Evolutionary conservation across 2,888 invertebrate species (phyloP), one percentile per base, ranked within the genome.

Genomic region (Julus scandinavius): DNA sequence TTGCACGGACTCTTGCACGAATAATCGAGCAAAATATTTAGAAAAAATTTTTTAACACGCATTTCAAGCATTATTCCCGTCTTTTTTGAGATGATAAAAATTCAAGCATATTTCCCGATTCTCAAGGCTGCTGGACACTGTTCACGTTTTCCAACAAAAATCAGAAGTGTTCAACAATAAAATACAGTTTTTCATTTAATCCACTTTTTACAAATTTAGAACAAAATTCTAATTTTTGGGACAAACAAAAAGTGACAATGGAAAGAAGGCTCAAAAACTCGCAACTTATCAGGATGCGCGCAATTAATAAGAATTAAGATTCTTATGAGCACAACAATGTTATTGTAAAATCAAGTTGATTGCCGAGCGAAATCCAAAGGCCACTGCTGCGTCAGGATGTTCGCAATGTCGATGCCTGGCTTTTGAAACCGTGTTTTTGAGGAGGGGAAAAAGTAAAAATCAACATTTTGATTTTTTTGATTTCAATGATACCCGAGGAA

Each of bases 131-230:
- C 29, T 29, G 29, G 29, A 29, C 29, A 29, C 0, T 29, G 29
- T 29, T 29, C 0, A 17, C 58, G 17, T 58, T 13, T 5, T 58
- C 58, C 58, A 29, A 7, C 7, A 29, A 9, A 72, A 72, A 29
- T 29, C 20, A 9, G 29, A 72, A 72, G 29, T n/a, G 29, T 29
- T 29, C 13, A 11, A 72, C 72, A 29, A 72, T 72, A 72, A 72
- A 29, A 72, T 72, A 72, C 0, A 72, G 29, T 72, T 11, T 72
- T 72, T n/a, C 72, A 72, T 72, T 72, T 72, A 72, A 72, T 72
- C 29, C 72, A 72, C 72, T 72, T 72, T 72, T 72, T 29, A 72
- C 72, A 72, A 72, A 72, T 72, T 72, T 72, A 72, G 72, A 72
- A 72, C 20, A 9, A 29, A 72, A 72, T n/a, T 72, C 29, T 29